These are phyloP conservation scores for Catagonus wagneri DNA, from an alignment of 2,113 vertebrate genomes.

Conservation along the genomic window DNA sequence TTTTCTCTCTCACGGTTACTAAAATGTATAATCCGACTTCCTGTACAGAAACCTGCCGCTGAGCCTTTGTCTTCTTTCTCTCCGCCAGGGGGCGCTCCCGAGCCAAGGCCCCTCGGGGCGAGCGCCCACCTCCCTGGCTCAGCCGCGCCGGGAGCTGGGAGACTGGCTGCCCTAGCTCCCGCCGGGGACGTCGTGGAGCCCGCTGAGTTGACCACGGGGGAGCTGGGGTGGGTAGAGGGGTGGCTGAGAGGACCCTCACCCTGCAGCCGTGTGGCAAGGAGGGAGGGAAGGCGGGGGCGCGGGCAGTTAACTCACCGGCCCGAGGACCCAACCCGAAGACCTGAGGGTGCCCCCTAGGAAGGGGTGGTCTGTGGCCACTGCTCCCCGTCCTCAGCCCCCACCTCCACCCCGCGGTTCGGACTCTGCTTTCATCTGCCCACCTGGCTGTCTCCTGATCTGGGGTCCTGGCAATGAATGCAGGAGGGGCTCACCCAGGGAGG, in stretches of 20 bases:
- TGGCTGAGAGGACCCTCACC: not conserved
- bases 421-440: not conserved
- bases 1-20: constrained; percentile 70
- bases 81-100: constrained; percentile 48
- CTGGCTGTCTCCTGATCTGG: not conserved
- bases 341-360: not conserved
- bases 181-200: not conserved
- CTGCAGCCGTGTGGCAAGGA: not conserved
- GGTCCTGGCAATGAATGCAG: not conserved
- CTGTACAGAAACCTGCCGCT: constrained; percentile 79
- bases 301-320: not conserved
- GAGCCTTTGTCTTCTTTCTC: constrained; percentile 81
- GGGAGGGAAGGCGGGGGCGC: not conserved
- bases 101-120: not conserved
- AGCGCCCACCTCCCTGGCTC: not conserved
- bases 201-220: not conserved
- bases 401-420: too few species aligned
- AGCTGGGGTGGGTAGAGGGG: not conserved
- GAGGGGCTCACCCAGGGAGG: not conserved
- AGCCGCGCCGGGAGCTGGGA: not conserved
- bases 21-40: constrained; percentile 80
- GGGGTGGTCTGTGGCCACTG: too few species aligned
- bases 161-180: not conserved
- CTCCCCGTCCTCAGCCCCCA: not conserved
- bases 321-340: too few species aligned